Evolutionary conservation across 1,140 invertebrate species (phyloP), one percentile per base, ranked within the genome.

Genomic region (Brachionus angularis): DNA sequence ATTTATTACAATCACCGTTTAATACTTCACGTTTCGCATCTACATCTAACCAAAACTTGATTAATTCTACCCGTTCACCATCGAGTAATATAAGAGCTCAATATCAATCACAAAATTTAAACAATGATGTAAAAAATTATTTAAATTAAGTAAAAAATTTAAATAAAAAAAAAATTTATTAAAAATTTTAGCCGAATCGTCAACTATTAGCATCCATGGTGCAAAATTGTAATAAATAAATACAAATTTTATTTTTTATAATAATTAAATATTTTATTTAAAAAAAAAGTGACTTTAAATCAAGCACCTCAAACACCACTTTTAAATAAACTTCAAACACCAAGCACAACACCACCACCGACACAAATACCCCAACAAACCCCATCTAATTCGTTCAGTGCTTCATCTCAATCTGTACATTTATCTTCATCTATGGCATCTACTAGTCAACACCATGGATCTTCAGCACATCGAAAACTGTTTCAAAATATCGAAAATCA

Each of bases 121-220:
- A 58, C 33, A 21, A 16, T 39, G 53, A 58, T 36, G 53, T 58
- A 58, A 29, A 10, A 8, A n/a, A n/a, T n/a, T n/a, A n/a, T n/a
- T n/a, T n/a, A n/a, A n/a, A n/a, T n/a, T n/a, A n/a, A n/a, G n/a
- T n/a, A n/a, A n/a, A n/a, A n/a, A n/a, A n/a, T n/a, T n/a, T n/a
- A n/a, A n/a, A n/a, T n/a, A n/a, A n/a, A n/a, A n/a, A n/a, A n/a
- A n/a, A n/a, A n/a, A n/a, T n/a, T n/a, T n/a, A n/a, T n/a, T n/a
- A n/a, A n/a, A n/a, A n/a, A n/a, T n/a, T 33, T 29, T n/a, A 58
- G 53, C 34, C 53, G 10, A 67, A 67, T 50, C 27, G 62, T 10
- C 62, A 67, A 36, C 18, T 67, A 23, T 34, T 67, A 12, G 62
- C 62, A 10, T 27, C 25, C 16, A 67, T 67, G 62, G 62, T 67